These are phyloP conservation scores for Apogon hyalosoma DNA, from an alignment of 2,797 vertebrate species.

Conservation along the genomic window DNA sequence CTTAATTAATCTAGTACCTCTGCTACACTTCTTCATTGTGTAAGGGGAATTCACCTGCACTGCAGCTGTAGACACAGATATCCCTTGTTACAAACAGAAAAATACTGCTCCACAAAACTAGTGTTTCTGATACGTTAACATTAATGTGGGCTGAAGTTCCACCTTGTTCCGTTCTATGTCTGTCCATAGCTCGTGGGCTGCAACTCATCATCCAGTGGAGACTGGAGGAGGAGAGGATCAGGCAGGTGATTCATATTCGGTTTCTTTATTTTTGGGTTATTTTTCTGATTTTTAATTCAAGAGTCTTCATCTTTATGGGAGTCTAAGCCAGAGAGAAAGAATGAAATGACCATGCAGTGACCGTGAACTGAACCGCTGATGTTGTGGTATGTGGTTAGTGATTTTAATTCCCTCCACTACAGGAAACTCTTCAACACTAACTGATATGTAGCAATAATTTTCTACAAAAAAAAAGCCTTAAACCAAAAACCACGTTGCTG, in stretches of 20 bases:
- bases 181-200: background rate
- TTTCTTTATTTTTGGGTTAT: conserved; percentile 3
- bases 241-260: conserved; percentile 16
- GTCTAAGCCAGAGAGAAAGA: no score
- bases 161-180: background rate
- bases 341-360: no score
- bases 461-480: background rate
- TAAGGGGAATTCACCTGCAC: background rate
- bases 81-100: background rate
- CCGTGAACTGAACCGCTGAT: no score
- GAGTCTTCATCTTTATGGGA: no score
- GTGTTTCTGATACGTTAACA: background rate
- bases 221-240: conserved; percentile 9
- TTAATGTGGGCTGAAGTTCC: background rate
- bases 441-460: background rate
- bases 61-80: background rate
- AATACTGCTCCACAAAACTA: background rate
- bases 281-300: no score
- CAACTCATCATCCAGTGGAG: conserved; percentile 6
- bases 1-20: background rate
- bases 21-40: background rate
- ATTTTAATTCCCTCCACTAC: no score
- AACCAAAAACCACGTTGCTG: background rate
- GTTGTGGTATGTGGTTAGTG: no score
- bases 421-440: background rate